Evolutionary conservation across 2,113 vertebrate species (phyloP), one percentile per base, ranked within the genome.

Genomic region (Lota lota): DNA sequence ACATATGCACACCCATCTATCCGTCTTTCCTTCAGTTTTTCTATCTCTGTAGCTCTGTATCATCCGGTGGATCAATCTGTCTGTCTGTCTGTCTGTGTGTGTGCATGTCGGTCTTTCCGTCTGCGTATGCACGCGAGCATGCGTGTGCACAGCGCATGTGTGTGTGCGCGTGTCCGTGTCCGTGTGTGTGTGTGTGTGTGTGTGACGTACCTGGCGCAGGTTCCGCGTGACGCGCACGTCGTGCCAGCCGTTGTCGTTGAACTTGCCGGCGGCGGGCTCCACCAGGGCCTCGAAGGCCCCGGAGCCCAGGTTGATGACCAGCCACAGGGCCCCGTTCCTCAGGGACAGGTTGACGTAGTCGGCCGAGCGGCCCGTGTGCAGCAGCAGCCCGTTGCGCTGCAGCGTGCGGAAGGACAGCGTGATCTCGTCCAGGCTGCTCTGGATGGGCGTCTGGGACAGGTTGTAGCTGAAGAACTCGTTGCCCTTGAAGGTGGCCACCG

Each of bases 391-490:
- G 0, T 98, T 94, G 78, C 96, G 93, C 88, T 97, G 97, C 75
- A 92, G 90, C 0, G 96, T 98, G 51, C 94, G 94, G 90, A 98
- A 98, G 63, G 96, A 94, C 69, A 98, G 86, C 1, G 95, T 95
- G 90, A 98, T 95, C 93, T 98, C 97, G 3, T 98, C 97, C n/a
- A 94, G 85, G 87, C 95, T 98, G 92, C 97, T 98, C 92, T 97
- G 96, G 88, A 97, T 97, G 21, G 97, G 96, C 69, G 92, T 95
- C 88, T 94, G 94, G 0, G 96, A 97, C 75, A 97, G 93, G 93
- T 98, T 95, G 80, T 97, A 98, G 93, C 96, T 97, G 94, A 98
- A 98, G 91, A 95, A 98, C 84, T 98, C 96, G 18, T 92, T 94
- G 82, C 96, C 97, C 81, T 93, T 93, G 92, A 96, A 97, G 22